phyloP scores from a whole-genome alignment of 2,113 vertebrate species.

The Coracopsis vasa region DNA sequence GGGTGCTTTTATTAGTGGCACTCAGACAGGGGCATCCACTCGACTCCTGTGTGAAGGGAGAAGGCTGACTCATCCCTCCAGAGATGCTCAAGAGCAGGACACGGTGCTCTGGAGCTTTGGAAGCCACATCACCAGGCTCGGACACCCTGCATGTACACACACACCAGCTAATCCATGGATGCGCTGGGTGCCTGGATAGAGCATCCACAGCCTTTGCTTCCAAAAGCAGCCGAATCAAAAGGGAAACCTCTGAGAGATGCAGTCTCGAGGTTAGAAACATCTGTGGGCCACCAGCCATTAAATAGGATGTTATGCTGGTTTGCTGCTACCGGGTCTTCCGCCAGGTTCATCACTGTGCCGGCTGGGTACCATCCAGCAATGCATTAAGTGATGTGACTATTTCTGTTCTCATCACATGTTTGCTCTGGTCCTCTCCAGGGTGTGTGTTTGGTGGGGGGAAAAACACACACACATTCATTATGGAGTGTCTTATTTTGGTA shows the following conservation, averaged over 20 bases:
- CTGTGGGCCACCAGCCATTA: slow-evolving; percentile 64
- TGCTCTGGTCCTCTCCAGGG: slow-evolving; percentile 52
- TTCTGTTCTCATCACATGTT: slow-evolving; percentile 65
- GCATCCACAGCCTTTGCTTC: background rate
- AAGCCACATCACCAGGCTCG: background rate
- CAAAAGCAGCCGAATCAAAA: background rate
- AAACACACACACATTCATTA: background rate
- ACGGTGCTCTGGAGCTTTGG: background rate
- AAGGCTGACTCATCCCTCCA: slow-evolving; percentile 52
- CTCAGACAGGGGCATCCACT: slow-evolving; percentile 39
- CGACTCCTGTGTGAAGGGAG: background rate
- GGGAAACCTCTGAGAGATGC: slow-evolving; percentile 39
- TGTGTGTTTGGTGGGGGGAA: background rate
- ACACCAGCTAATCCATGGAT: background rate
- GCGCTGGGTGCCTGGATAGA: background rate
- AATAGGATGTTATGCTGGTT: slow-evolving; percentile 37
- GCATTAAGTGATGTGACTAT: slow-evolving; percentile 66
- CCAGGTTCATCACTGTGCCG: slow-evolving; percentile 50
- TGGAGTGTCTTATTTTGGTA: slow-evolving; percentile 9
- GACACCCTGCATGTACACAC: background rate
- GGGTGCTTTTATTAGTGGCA: slow-evolving; percentile 38
- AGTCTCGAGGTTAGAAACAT: slow-evolving; percentile 26
- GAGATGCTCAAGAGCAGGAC: background rate
- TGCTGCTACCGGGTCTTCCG: slow-evolving; percentile 27
- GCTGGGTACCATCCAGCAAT: slow-evolving; percentile 60